These are phyloP conservation scores for Lasioglossum pauxillum DNA, from an alignment of 2,888 invertebrate genomes.

Conservation along the genomic window DNA sequence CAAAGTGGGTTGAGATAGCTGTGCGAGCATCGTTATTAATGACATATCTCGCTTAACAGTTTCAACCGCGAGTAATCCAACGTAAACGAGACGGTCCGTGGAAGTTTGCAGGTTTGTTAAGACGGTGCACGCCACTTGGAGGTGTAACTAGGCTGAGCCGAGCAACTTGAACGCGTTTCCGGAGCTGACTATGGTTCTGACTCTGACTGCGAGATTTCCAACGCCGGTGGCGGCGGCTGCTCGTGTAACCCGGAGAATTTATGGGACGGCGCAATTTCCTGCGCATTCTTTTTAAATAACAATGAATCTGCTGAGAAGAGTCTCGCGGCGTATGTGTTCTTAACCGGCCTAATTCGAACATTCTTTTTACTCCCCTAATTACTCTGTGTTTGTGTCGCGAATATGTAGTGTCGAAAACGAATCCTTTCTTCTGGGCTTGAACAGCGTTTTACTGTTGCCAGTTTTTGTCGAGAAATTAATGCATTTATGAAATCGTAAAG, in stretches of 20 bases:
- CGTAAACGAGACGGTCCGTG: constrained; percentile 32
- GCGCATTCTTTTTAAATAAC: constrained; percentile 13
- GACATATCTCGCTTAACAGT: constrained; percentile 40
- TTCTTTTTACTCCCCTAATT: neutral
- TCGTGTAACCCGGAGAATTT: constrained; percentile 7
- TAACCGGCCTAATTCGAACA: neutral
- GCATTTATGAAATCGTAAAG: too few species aligned
- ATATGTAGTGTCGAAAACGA: neutral
- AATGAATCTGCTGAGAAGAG: neutral
- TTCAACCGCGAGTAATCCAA: constrained; percentile 44
- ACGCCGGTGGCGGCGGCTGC: neutral
- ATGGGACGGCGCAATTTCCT: neutral
- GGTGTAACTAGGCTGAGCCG: constrained; percentile 23
- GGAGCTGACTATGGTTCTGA: neutral
- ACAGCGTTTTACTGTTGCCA: too few species aligned
- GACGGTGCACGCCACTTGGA: constrained; percentile 25
- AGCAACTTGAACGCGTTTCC: constrained; percentile 20
- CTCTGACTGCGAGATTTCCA: neutral
- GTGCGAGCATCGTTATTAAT: constrained; percentile 32
- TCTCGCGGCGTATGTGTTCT: neutral
- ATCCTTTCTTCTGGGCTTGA: neutral
- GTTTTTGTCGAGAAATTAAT: too few species aligned
- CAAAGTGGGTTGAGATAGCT: constrained; percentile 21
- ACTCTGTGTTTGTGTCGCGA: neutral
- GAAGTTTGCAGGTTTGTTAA: constrained; percentile 43